phyloP scores from a whole-genome alignment of 2,113 vertebrate species.

The Petaurus breviceps region DNA sequence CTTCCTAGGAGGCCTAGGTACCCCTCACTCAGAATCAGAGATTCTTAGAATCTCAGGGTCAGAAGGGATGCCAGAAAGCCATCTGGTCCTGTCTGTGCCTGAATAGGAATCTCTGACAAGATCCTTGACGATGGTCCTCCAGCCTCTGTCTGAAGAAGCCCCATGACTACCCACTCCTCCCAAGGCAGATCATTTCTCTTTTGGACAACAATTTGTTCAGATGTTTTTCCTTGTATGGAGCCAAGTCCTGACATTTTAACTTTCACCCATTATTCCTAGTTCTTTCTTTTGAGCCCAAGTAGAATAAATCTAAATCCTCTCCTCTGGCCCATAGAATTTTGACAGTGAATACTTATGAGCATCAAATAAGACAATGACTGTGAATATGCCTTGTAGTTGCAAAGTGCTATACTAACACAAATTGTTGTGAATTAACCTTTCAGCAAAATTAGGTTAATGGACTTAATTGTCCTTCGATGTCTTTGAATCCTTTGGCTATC shows the following conservation, averaged over 20 bases:
- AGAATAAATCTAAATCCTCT: not conserved
- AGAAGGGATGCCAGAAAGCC: not conserved
- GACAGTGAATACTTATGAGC: not conserved
- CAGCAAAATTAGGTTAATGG: not conserved
- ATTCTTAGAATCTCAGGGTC: slow-evolving; percentile 45
- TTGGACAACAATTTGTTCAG: not conserved
- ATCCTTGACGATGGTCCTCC: not conserved
- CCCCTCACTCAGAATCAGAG: slow-evolving; percentile 1
- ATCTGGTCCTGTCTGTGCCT: not conserved
- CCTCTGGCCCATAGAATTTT: not conserved
- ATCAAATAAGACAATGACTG: not conserved
- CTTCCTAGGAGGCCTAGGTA: slow-evolving; percentile 41
- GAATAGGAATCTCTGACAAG: not conserved
- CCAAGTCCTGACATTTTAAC: not conserved
- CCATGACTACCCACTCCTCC: not conserved
- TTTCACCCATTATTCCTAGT: not conserved
- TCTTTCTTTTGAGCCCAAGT: not conserved
- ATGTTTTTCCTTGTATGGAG: not conserved
- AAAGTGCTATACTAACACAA: not conserved
- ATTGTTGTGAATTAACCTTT: not conserved
- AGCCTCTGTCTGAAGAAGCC: not conserved
- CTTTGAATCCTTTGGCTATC: not conserved
- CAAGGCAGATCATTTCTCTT: not conserved
- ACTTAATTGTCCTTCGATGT: not conserved
- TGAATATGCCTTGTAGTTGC: not conserved